Evolutionary conservation across 1,140 invertebrate species (phyloP).

Genomic region (Anoplolepis gracilipes): DNA sequence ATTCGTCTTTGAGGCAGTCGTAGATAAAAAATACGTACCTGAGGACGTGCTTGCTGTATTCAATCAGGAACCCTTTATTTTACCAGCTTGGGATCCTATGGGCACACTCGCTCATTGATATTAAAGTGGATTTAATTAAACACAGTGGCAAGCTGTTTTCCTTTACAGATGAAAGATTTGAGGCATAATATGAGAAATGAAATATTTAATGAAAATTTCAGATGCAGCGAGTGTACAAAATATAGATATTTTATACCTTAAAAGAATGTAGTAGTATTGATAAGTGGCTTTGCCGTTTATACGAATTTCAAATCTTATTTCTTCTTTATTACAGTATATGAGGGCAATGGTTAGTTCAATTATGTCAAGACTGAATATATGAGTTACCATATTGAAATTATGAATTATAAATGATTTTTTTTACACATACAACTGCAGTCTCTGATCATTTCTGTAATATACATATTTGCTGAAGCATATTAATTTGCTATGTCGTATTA

Average conservation of each 20-base stretch:
- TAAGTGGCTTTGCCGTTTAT: slow-evolving; percentile 38
- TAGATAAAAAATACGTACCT: slow-evolving; percentile 94
- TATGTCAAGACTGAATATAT: slow-evolving; percentile 57
- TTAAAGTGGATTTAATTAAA: slow-evolving; percentile 53
- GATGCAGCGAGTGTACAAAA: slow-evolving; percentile 47
- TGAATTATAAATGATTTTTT: slow-evolving; percentile 5
- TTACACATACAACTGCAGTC: slow-evolving; percentile 2
- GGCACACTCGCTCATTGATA: slow-evolving; percentile 91
- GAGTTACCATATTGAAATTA: slow-evolving; percentile 57
- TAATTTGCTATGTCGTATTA: not conserved
- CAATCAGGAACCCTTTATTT: slow-evolving; percentile 90
- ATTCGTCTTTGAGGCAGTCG: slow-evolving; percentile 95
- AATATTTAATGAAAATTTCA: slow-evolving; percentile 37
- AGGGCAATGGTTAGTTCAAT: slow-evolving; percentile 33
- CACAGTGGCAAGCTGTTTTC: slow-evolving; percentile 48
- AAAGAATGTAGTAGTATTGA: slow-evolving; percentile 41
- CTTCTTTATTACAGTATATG: slow-evolving; percentile 34
- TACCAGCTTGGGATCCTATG: slow-evolving; percentile 98
- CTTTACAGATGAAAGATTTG: slow-evolving; percentile 22
- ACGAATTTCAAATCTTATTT: slow-evolving; percentile 7
- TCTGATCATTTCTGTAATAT: slow-evolving; percentile 13
- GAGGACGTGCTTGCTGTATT: slow-evolving; percentile 91
- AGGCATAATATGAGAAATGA: slow-evolving; percentile 18
- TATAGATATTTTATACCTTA: slow-evolving; percentile 55
- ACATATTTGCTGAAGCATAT: not conserved